Conservation (phyloP, 1,140 invertebrate genomes). For the Papilio xuthus region DNA sequence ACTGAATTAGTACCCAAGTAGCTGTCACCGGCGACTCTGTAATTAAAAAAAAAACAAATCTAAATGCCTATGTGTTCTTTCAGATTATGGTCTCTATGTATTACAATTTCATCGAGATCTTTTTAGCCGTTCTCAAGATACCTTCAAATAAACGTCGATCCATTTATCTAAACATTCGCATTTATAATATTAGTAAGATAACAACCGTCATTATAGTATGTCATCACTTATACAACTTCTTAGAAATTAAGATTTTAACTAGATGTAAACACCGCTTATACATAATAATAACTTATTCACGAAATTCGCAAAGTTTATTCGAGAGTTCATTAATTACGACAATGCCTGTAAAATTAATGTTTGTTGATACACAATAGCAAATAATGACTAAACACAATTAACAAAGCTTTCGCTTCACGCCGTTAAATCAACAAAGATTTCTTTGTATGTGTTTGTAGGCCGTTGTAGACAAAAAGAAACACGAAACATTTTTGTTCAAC, state of each 20-base stretch:
- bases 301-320: slow-evolving; percentile 25
- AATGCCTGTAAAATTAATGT: slow-evolving; percentile 44
- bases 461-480: slow-evolving; percentile 45
- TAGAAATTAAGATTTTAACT: background rate
- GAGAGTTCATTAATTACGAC: slow-evolving; percentile 42
- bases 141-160: no score
- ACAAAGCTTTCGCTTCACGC: slow-evolving; percentile 37
- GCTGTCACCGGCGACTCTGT: no score
- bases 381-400: slow-evolving; percentile 50
- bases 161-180: no score
- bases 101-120: no score
- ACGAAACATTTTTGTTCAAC: slow-evolving; percentile 53
- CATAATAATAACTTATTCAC: slow-evolving; percentile 27
- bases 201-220: background rate
- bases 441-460: slow-evolving; percentile 23
- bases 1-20: no score
- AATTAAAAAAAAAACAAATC: no score
- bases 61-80: no score
- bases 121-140: no score
- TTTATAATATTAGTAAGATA: no score
- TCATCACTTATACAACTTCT: background rate
- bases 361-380: slow-evolving; percentile 46
- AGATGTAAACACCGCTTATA: background rate
- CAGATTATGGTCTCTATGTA: no score
- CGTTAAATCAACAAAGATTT: slow-evolving; percentile 36